These are phyloP conservation scores for Periophthalmus magnuspinnatus DNA, from an alignment of 2,797 vertebrate genomes.

Conservation along the genomic window DNA sequence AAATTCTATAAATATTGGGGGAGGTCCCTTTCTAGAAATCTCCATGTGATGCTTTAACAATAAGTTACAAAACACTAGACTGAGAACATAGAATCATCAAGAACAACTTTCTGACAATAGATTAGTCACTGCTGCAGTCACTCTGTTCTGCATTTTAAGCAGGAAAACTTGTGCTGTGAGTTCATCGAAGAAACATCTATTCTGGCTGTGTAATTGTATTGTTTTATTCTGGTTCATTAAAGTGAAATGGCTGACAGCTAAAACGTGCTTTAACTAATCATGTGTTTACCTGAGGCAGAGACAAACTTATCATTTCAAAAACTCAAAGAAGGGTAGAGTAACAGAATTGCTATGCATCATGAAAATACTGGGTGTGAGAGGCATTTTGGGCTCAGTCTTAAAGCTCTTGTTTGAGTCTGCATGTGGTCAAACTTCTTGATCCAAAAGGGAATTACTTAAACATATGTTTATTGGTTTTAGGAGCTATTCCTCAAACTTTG, in stretches of 20 bases:
- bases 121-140: slow-evolving; percentile 15
- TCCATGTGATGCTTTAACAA: not conserved
- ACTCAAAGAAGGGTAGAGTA: not conserved
- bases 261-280: slow-evolving; percentile 6
- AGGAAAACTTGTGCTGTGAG: not conserved
- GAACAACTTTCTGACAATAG: slow-evolving; percentile 6
- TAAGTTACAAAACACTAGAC: not conserved
- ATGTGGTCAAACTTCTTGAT: too few relatives aligned
- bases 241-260: slow-evolving; percentile 9
- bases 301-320: not conserved
- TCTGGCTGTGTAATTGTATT: slow-evolving; percentile 2
- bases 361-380: too few relatives aligned
- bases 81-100: slow-evolving; percentile 4
- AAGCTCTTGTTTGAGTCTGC: too few relatives aligned
- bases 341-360: too few relatives aligned
- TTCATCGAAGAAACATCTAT: slow-evolving; percentile 5
- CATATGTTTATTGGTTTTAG: too few relatives aligned
- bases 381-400: too few relatives aligned
- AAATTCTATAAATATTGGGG: not conserved
- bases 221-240: slow-evolving; percentile 1
- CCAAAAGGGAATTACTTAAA: too few relatives aligned
- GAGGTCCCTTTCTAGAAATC: not conserved
- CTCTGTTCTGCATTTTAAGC: slow-evolving; percentile 6
- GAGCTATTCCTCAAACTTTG: not conserved
- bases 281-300: slow-evolving; percentile 2